Conservation (phyloP, 37 sponge, comb jelly and placozoan genomes). For the Crambe crambe region DNA sequence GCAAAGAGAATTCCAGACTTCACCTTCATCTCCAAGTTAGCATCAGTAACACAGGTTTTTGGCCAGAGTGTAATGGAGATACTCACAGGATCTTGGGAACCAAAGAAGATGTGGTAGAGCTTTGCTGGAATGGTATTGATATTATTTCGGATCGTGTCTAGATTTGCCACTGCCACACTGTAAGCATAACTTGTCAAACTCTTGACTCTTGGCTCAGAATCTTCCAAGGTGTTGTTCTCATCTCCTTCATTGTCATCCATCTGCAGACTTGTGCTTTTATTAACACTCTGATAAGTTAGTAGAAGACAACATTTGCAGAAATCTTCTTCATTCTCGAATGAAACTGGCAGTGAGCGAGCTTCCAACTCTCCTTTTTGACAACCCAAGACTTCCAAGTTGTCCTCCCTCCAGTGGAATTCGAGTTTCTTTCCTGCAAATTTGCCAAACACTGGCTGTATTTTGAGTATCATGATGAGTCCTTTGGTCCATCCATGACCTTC, state of each 20-base stretch:
- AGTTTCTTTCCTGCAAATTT: conserved; percentile 21
- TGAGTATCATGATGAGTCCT: conserved; percentile 5
- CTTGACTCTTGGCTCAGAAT: background rate
- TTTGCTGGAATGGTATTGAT: conserved; percentile 20
- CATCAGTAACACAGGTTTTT: background rate
- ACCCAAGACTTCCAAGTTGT: conserved; percentile 13
- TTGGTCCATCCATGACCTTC: conserved; percentile 4
- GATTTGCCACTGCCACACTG: conserved; percentile 20
- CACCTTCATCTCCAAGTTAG: background rate
- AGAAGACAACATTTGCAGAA: conserved; percentile 46
- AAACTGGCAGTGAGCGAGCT: background rate
- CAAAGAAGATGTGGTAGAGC: conserved; percentile 11
- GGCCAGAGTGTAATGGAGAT: conserved; percentile 35
- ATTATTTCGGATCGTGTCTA: conserved; percentile 12
- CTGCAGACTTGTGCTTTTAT: background rate
- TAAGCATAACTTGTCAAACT: conserved; percentile 5
- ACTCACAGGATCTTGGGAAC: background rate
- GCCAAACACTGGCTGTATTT: conserved; percentile 33
- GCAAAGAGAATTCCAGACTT: conserved; percentile 32
- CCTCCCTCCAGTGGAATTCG: conserved; percentile 17
- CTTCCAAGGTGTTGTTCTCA: background rate
- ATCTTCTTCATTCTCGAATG: conserved; percentile 14
- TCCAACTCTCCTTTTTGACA: conserved; percentile 20
- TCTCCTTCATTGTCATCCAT: background rate
- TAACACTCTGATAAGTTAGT: conserved; percentile 10